A percentile compares a stretch with the other conserved stretches of the same genome.
These are phyloP conservation scores for Drosophila fulvimacula DNA, from an alignment of 2,888 invertebrate genomes.

Conservation along the genomic window DNA sequence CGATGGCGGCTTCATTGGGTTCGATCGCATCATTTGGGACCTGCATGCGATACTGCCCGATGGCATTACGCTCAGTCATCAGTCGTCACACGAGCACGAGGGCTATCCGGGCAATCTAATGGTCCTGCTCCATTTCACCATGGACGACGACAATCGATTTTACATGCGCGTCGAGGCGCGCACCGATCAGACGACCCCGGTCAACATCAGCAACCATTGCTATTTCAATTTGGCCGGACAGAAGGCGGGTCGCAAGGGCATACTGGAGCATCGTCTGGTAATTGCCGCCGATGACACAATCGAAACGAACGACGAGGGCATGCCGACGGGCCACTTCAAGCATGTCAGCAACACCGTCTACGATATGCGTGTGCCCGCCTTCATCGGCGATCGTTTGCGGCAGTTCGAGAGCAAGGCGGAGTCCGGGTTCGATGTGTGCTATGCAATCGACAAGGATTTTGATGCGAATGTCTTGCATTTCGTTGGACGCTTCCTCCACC, in stretches of 20 bases:
- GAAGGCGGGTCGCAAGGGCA: slow-evolving; percentile 86
- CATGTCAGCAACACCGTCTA: slow-evolving; percentile 89
- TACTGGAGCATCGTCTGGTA: slow-evolving; percentile 89
- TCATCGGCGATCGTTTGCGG: slow-evolving; percentile 89
- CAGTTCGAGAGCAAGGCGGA: slow-evolving; percentile 87
- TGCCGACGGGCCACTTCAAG: slow-evolving; percentile 90
- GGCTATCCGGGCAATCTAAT: slow-evolving; percentile 94
- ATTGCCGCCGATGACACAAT: slow-evolving; percentile 92
- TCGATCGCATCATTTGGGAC: slow-evolving; percentile 92
- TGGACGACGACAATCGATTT: slow-evolving; percentile 90
- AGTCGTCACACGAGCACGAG: slow-evolving; percentile 92
- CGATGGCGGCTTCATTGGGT: slow-evolving; percentile 94
- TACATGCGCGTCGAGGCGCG: slow-evolving; percentile 91
- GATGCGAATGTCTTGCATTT: slow-evolving; percentile 84
- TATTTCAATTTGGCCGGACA: slow-evolving; percentile 97
- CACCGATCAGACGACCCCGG: slow-evolving; percentile 91
- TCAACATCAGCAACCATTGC: slow-evolving; percentile 94
- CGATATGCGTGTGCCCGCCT: slow-evolving; percentile 89
- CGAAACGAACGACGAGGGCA: slow-evolving; percentile 88
- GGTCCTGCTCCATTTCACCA: slow-evolving; percentile 89
- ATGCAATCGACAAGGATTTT: slow-evolving; percentile 60
- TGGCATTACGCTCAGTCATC: slow-evolving; percentile 89
- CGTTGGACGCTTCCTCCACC: slow-evolving; percentile 89
- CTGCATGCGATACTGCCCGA: slow-evolving; percentile 68
- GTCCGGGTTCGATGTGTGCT: slow-evolving; percentile 58